Evolutionary conservation across 2,888 invertebrate species (phyloP), one percentile per base, ranked within the genome.

Genomic region (Plemyria rubiginata): DNA sequence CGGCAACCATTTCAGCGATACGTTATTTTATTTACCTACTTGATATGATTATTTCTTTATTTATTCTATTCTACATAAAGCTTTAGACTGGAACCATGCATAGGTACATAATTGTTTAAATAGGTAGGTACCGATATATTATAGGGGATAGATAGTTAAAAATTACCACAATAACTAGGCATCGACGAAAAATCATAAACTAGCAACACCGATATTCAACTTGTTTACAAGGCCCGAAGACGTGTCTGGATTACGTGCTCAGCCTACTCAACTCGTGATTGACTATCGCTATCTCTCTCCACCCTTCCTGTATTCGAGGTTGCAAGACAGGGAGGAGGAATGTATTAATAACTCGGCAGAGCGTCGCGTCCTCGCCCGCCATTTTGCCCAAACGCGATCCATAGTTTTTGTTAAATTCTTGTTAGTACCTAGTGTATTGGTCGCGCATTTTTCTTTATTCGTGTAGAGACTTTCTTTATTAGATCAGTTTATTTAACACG

Each of bases 211-310:
- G 68, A 60, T 15, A 32, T 54, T 54, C 62, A 70, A 75, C 76
- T 90, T 92, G 90, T 91, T 92, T 91, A 90, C 88, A 86, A 87
- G 84, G 83, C 86, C 81, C 85, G 86, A 87, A 87, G 90, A 91
- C 91, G 91, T 91, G 91, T 91, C 90, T 89, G 82, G 80, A 89
- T 91, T 91, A 91, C 92, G 91, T 91, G 85, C 88, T 86, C 89
- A 85, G 81, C 84, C 81, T 76, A 79, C 77, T 80, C 78, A 79
- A 78, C 74, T 79, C 79, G 80, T 84, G 87, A 86, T 85, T 82
- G 79, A 87, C 78, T 68, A 80, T 78, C 79, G 67, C 79, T 78
- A 68, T 88, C 89, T 83, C 86, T 78, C 71, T 91, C 79, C 66
- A 68, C 67, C 84, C 41, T 68, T 67, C 36, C 55, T 38, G 32